Evolutionary conservation across 1,140 invertebrate genomes (phyloP), one percentile per base, ranked within the genome.

Genomic region (Leptinotarsa lineolata): DNA sequence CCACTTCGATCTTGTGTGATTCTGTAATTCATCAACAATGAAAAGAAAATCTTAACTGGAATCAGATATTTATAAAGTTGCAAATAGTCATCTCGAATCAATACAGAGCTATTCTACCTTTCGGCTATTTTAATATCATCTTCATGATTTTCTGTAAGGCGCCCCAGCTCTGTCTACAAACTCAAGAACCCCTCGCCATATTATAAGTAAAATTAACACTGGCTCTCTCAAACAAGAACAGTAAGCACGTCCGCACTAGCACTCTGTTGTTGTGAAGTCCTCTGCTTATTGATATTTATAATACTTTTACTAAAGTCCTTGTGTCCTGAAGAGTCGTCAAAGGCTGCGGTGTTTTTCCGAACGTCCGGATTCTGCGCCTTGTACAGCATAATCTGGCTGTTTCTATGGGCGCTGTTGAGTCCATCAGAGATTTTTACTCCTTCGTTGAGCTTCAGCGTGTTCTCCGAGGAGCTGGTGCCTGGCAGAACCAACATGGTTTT

Each of bases 221-320:
- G 80, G 75, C 71, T 15, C 48, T 66, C 54, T 68, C 44, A 84
- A 65, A 84, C 83, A 73, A 83, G 83, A 70, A 84, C 83, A 70
- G 83, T 84, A 70, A 84, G 78, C 76, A 83, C 81, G 74, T 84
- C 83, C 58, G 79, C 79, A 82, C 82, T 84, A 65, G 76, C 79
- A 80, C 78, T 83, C 68, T 80, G 79, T 70, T 79, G 76, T 76
- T 81, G 78, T 61, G 79, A 80, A 81, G 83, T 84, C 80, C 83
- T 81, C 71, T 83, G 83, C 71, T 83, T 85, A 79, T 84, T 86
- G 68, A 86, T 76, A 82, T 86, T 86, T 76, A 91, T 87, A 82
- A 90, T 87, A 76, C 91, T 90, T 84, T 94, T 93, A 74, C 88
- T 91, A 84, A 93, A 93, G 79, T 93, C 92, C 86, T 94, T 94